Conservation (phyloP, 2,888 invertebrate species). For the Rosalia funebris region DNA sequence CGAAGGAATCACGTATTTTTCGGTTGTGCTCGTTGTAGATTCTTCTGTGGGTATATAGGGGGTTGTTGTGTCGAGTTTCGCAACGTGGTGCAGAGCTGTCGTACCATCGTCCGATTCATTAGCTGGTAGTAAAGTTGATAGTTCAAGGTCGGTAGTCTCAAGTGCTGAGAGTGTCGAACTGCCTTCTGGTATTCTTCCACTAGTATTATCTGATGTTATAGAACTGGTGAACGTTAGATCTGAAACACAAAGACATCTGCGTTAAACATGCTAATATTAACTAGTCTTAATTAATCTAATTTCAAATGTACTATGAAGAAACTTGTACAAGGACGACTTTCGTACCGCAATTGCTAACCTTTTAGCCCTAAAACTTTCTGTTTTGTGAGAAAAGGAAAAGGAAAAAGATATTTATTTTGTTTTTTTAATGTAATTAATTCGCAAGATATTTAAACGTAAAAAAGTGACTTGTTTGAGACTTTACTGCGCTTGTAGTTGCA, state of each 20-base stretch:
- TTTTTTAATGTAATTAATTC: no score
- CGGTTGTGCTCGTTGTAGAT: conserved; percentile 33
- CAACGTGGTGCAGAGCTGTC: conserved; percentile 33
- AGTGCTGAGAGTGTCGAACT: conserved; percentile 44
- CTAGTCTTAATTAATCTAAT: no score
- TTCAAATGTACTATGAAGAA: no score
- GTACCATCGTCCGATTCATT: conserved; percentile 27
- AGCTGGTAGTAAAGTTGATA: conserved; percentile 23
- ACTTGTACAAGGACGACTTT: no score
- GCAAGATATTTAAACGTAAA: no score
- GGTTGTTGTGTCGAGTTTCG: conserved; percentile 33
- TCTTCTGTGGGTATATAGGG: conserved; percentile 32
- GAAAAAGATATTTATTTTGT: no score
- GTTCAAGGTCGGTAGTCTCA: conserved; percentile 26
- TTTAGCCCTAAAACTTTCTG: no score
- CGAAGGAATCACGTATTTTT: conserved; percentile 25
- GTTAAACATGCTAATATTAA: no score
- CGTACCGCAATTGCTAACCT: no score
- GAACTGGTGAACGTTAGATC: conserved; percentile 54
- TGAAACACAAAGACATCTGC: neutral
- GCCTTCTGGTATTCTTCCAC: conserved; percentile 57
- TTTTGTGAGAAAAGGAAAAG: no score
- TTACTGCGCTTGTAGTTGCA: no score
- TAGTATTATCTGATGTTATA: conserved; percentile 43
- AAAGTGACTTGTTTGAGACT: no score